Evolutionary conservation across 1,140 invertebrate genomes (phyloP).

Genomic region (Hyles euphorbiae): DNA sequence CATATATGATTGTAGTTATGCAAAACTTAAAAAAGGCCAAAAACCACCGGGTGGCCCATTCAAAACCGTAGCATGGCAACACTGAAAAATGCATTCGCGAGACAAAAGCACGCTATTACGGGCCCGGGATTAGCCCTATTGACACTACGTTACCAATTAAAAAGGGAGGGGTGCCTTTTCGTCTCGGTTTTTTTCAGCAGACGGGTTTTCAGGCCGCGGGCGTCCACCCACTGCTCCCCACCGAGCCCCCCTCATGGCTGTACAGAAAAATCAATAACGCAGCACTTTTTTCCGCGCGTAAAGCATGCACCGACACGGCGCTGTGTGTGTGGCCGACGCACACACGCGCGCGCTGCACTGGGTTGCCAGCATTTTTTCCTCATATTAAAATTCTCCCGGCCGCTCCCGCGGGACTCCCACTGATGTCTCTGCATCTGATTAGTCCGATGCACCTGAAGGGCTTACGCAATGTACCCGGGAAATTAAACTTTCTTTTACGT

Average conservation of each 20-base stretch:
- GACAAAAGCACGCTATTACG: constrained; percentile 71
- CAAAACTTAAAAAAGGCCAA: constrained; percentile 17
- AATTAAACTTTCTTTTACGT: too few species aligned
- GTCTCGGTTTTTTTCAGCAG: constrained; percentile 74
- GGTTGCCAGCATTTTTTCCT: constrained; percentile 58
- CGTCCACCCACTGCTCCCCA: constrained; percentile 34
- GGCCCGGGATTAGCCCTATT: constrained; percentile 71
- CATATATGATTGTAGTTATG: neutral
- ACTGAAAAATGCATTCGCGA: constrained; percentile 68
- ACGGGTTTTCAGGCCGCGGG: constrained; percentile 71
- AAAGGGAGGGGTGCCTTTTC: constrained; percentile 73
- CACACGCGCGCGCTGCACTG: constrained; percentile 39
- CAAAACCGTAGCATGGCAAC: constrained; percentile 53
- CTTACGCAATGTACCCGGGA: constrained; percentile 31
- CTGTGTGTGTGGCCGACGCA: constrained; percentile 39
- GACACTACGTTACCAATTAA: constrained; percentile 75
- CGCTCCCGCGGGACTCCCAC: constrained; percentile 21
- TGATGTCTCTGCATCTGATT: constrained; percentile 45
- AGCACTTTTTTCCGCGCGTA: constrained; percentile 73
- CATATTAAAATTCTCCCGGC: constrained; percentile 54
- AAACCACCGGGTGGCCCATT: constrained; percentile 33
- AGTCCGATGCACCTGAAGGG: constrained; percentile 47
- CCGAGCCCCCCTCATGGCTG: constrained; percentile 43
- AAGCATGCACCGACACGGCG: constrained; percentile 68
- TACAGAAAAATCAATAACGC: constrained; percentile 74